Evolutionary conservation across 2,888 invertebrate genomes (phyloP), one percentile per base, ranked within the genome.

Genomic region (Zeuzera pyrina): DNA sequence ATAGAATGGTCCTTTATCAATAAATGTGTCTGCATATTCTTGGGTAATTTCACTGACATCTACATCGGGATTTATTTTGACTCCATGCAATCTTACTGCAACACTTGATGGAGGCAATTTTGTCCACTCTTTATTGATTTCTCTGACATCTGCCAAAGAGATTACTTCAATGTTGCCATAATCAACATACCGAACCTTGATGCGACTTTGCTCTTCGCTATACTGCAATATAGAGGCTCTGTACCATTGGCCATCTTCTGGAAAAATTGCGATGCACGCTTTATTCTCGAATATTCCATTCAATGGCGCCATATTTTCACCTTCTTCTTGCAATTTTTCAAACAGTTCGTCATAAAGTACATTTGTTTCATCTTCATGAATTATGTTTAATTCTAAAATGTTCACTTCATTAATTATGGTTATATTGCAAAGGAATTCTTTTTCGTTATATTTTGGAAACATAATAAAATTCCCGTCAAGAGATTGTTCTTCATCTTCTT

Each of bases 171-270:
- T 63, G 49, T 92, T 91, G 1, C 93, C 91, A 52, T 87, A 93
- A 64, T 94, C 94, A 0, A 93, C 87, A 61, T 89, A 94, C 41
- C 83, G 74, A 0, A 94, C 88, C 48, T 85, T 84, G 0, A 90
- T 81, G 30, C 61, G 49, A 3, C 68, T 62, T 11, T 73, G 59
- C 0, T 49, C 47, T 19, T 71, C 56, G 41, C 85, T 74, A 30
- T 83, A 69, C 31, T 86, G 77, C 25, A 85, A 58, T 31, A 94
- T 85, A 8, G 79, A 53, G 0, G 89, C 92, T 37, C 94, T 84
- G 57, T 93, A 92, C 92, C 92, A 94, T 19, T 66, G 49, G 1
- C 76, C 71, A 53, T 92, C 91, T 31, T 84, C 85, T 0, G 74
- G 65, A 45, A 85, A 90, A 27, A 85, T 63, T 16, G 89, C 87